Conservation (phyloP, 2,113 vertebrate species). For the Mola mola region DNA sequence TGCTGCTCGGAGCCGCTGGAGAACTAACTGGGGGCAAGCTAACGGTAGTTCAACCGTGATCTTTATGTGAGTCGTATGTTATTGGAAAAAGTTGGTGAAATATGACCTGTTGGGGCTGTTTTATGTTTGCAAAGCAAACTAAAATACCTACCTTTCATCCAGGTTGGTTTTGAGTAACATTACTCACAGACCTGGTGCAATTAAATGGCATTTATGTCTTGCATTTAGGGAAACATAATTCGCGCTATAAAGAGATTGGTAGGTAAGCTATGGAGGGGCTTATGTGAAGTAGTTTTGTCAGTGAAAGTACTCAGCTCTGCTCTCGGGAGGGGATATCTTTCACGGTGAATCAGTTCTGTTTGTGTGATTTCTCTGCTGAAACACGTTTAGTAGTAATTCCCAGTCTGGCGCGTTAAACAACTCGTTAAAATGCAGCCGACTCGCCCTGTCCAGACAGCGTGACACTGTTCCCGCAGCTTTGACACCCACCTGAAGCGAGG, state of each 20-base stretch:
- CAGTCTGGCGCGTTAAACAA: too few relatives aligned
- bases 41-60: conserved; percentile 20
- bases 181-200: accelerated
- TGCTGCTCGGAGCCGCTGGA: conserved; percentile 11
- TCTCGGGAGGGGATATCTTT: neutral
- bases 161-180: neutral
- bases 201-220: neutral
- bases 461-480: neutral
- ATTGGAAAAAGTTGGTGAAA: neutral
- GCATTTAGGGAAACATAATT: neutral
- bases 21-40: conserved; percentile 2
- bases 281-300: neutral
- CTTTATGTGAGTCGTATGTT: conserved; percentile 32
- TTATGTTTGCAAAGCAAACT: too few relatives aligned
- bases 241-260: conserved; percentile 2
- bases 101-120: too few relatives aligned
- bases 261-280: neutral
- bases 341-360: neutral
- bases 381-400: neutral
- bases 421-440: too few relatives aligned
- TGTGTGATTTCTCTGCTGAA: neutral
- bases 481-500: neutral
- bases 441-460: neutral
- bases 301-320: neutral
- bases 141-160: too few relatives aligned